These are phyloP conservation scores for Eupristina koningsbergeri DNA, from an alignment of 1,140 invertebrate genomes.

Conservation along the genomic window DNA sequence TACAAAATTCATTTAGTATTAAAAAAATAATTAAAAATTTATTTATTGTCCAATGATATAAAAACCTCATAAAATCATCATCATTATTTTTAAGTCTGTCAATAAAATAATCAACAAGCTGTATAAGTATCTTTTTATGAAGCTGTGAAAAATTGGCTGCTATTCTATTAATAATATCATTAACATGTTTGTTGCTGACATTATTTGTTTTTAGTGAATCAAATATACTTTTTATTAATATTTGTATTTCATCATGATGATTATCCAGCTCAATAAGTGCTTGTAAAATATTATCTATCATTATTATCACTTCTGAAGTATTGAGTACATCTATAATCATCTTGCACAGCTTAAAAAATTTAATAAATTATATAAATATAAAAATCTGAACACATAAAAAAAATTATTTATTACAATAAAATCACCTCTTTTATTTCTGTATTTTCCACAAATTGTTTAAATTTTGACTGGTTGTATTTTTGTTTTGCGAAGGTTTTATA, in stretches of 20 bases:
- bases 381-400: not conserved
- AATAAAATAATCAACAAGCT: constrained; percentile 66
- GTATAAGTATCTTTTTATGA: constrained; percentile 57
- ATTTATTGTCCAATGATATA: constrained; percentile 14
- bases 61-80: constrained; percentile 62
- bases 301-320: constrained; percentile 54
- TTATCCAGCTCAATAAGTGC: constrained; percentile 54
- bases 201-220: constrained; percentile 54
- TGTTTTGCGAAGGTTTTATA: constrained; percentile 22
- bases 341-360: constrained; percentile 59
- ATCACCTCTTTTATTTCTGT: constrained; percentile 51
- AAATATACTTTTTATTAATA: constrained; percentile 58
- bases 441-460: constrained; percentile 52
- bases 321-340: constrained; percentile 55
- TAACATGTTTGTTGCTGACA: constrained; percentile 56
- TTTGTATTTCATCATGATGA: constrained; percentile 58
- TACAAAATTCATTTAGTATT: not conserved
- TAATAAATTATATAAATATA: constrained; percentile 12
- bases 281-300: constrained; percentile 59
- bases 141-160: constrained; percentile 62
- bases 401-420: not conserved
- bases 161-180: constrained; percentile 61
- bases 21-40: too few relatives aligned
- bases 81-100: constrained; percentile 61
- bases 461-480: constrained; percentile 18